Evolutionary conservation across 1,140 invertebrate species (phyloP).

Genomic region (Coenobita brevimanus): DNA sequence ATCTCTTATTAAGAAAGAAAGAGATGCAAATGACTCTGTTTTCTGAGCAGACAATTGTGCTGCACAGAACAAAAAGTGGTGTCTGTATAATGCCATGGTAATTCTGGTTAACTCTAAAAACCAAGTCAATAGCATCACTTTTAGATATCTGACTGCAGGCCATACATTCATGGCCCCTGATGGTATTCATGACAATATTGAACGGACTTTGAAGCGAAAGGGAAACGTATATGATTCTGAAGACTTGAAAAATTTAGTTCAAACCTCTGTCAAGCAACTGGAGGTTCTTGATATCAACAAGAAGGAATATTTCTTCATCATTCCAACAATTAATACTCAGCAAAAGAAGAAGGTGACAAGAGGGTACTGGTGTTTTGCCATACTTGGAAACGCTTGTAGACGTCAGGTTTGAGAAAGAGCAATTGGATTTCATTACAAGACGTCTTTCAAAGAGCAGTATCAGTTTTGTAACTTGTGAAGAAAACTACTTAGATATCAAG

Average conservation of each 20-base stretch:
- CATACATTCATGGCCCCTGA: conserved; percentile 50
- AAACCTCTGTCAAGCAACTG: conserved; percentile 34
- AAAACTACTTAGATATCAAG: too few relatives aligned
- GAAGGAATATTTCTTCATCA: conserved; percentile 42
- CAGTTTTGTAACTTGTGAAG: too few relatives aligned
- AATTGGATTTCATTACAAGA: too few relatives aligned
- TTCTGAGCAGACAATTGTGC: conserved; percentile 46
- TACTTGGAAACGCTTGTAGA: too few relatives aligned
- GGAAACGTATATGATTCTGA: conserved; percentile 34
- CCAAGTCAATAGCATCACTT: conserved; percentile 35
- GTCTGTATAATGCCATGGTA: conserved; percentile 47
- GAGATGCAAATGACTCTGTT: conserved; percentile 34
- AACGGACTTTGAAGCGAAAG: conserved; percentile 4
- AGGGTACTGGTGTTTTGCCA: too few relatives aligned
- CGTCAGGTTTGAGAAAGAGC: too few relatives aligned
- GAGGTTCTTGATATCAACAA: conserved; percentile 42
- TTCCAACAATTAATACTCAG: too few relatives aligned
- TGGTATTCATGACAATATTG: conserved; percentile 43
- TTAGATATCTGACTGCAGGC: conserved; percentile 39
- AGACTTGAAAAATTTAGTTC: conserved; percentile 27
- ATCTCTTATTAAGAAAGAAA: conserved; percentile 42
- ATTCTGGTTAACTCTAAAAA: conserved; percentile 39
- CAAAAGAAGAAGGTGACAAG: too few relatives aligned
- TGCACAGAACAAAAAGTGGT: conserved; percentile 45
- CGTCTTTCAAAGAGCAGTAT: too few relatives aligned